A percentile compares a stretch with the other conserved stretches of the same genome.
Conservation (phyloP, 2,888 invertebrate species). For the Tachystola acroxantha region DNA sequence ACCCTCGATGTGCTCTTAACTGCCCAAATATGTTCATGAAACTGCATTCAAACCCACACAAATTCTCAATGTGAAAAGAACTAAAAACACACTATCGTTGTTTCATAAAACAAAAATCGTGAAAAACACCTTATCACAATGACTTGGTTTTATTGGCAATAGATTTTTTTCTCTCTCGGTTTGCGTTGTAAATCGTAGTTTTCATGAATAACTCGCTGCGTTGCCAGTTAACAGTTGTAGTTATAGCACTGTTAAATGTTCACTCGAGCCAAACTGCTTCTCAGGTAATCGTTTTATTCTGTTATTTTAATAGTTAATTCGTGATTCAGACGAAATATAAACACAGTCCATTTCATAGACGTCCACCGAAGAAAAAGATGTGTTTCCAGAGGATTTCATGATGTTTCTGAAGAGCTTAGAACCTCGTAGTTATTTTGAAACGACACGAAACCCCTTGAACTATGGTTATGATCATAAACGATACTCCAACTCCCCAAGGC, state of each 20-base stretch:
- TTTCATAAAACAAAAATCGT: slow-evolving; percentile 13
- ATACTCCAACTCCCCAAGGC: background rate
- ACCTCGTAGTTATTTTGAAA: background rate
- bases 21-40: too few species aligned
- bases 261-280: background rate
- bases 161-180: slow-evolving; percentile 12
- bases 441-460: slow-evolving; percentile 11
- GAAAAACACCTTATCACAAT: slow-evolving; percentile 18
- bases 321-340: too few species aligned
- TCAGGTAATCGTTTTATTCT: background rate
- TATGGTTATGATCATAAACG: background rate
- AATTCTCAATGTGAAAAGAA: background rate
- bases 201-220: slow-evolving; percentile 32
- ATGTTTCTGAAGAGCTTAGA: slow-evolving; percentile 35
- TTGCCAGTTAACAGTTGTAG: slow-evolving; percentile 19
- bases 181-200: slow-evolving; percentile 16
- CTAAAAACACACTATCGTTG: slow-evolving; percentile 2
- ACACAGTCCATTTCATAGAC: background rate
- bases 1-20: too few species aligned
- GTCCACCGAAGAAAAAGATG: background rate
- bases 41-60: background rate
- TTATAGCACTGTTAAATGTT: slow-evolving; percentile 7
- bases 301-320: background rate
- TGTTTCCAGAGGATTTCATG: slow-evolving; percentile 31
- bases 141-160: slow-evolving; percentile 15